A percentile compares a stretch with the other conserved stretches of the same genome.
phyloP scores from a whole-genome alignment of 2,888 invertebrate species.

The Cephus pulcher region DNA sequence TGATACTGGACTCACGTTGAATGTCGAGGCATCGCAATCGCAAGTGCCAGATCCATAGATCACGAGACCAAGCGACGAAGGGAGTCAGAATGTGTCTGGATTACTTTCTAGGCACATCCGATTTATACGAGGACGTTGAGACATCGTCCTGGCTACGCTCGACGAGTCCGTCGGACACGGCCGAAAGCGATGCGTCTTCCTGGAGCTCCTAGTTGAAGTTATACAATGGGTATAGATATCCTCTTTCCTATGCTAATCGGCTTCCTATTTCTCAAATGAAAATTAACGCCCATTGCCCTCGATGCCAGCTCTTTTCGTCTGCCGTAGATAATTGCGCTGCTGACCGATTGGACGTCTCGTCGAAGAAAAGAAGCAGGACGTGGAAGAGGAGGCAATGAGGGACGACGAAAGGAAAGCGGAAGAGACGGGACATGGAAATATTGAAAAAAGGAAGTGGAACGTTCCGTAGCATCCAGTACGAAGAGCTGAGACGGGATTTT shows the following conservation, averaged over 20 bases:
- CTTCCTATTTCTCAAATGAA: conserved; percentile 46
- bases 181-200: conserved; percentile 19
- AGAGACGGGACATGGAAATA: conserved; percentile 19
- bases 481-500: not conserved
- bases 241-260: conserved; percentile 47
- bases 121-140: conserved; percentile 46
- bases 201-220: not conserved
- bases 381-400: not conserved
- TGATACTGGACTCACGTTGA: not conserved
- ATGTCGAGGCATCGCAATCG: conserved; percentile 10
- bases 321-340: conserved; percentile 30
- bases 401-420: conserved; percentile 12
- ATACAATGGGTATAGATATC: conserved; percentile 23
- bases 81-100: not conserved
- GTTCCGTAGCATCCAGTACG: not conserved
- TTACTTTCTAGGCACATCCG: conserved; percentile 27
- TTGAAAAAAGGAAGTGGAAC: not conserved
- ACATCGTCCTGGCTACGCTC: conserved; percentile 55
- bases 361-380: not conserved
- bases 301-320: conserved; percentile 25
- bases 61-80: not conserved
- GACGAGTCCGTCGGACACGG: conserved; percentile 47
- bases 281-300: conserved; percentile 31
- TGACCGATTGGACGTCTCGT: conserved; percentile 23
- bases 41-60: not conserved